phyloP scores from a whole-genome alignment of 1,140 invertebrate species.

The Neodiprion virginianus region DNA sequence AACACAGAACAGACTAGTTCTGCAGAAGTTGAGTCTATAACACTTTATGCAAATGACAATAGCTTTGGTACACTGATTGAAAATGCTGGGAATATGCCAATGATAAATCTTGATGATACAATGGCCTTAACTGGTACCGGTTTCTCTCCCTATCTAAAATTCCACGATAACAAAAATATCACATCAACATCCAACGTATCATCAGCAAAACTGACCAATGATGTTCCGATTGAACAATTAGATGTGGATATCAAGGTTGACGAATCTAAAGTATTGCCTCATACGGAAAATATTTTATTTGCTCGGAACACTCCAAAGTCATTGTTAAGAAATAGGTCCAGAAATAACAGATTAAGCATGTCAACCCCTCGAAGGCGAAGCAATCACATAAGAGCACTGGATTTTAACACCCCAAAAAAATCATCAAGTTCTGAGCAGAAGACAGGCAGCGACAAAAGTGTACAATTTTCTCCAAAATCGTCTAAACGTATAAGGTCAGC shows the following conservation, averaged over 20 bases:
- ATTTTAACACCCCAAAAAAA: constrained; percentile 56
- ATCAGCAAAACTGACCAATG: not conserved
- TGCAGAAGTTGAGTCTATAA: constrained; percentile 41
- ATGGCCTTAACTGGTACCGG: constrained; percentile 40
- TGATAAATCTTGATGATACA: constrained; percentile 47
- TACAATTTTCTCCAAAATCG: constrained; percentile 21
- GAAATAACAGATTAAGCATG: constrained; percentile 55
- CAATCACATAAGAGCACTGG: constrained; percentile 54
- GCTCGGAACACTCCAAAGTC: constrained; percentile 50
- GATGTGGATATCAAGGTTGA: too few species aligned
- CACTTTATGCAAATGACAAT: constrained; percentile 46
- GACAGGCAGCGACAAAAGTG: constrained; percentile 19
- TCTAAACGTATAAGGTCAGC: constrained; percentile 34
- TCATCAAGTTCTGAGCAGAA: constrained; percentile 19
- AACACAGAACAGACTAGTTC: not conserved
- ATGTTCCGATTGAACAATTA: not conserved
- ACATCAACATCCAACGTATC: not conserved
- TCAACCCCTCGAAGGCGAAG: constrained; percentile 55
- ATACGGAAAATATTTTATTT: constrained; percentile 32
- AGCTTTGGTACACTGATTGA: constrained; percentile 32
- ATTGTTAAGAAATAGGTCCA: constrained; percentile 46
- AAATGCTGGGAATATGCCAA: constrained; percentile 35
- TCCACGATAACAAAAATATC: constrained; percentile 36
- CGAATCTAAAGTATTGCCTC: constrained; percentile 2
- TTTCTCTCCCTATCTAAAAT: constrained; percentile 53